Evolutionary conservation across 2,888 invertebrate genomes (phyloP), one percentile per base, ranked within the genome.

Genomic region (Clanis bilineata): DNA sequence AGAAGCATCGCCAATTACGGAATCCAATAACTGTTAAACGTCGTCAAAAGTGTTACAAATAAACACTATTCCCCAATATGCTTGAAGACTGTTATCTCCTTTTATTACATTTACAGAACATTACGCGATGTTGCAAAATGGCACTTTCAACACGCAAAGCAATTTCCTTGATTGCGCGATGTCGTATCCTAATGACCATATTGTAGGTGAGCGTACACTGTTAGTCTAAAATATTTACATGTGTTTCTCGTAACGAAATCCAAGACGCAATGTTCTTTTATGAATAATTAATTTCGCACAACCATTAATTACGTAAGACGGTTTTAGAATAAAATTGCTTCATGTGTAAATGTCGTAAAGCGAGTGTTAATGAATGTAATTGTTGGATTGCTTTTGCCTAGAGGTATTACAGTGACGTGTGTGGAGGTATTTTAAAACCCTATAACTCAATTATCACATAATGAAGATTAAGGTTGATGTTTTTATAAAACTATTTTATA

Each of bases 21-120:
- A 18, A 4, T 32, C 10, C 18, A 9, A 10, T 6, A 15, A 18
- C 10, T 32, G 10, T 28, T 32, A 32, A 18, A 32, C 1, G 3
- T 10, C 28, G 51, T 51, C 9, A 32, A 18, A 28, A 32, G 18
- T 21, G 32, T 28, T 32, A 18, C 51, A 28, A 28, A 51, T 32
- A 51, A 51, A 56, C 22, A 56, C 36, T 56, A 38, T 57, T 45
- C 45, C 28, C 15, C 12, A 15, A 45, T 55, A 44, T 36, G 55
- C 32, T 55, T 44, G 43, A 59, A 56, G 36, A 38, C 38, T 59
- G 41, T 60, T 60, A 71, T 75, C 67, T 71, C 64, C 63, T 77
- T n/a, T 76, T 77, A 77, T 72, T 71, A 72, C 65, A 72, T 73
- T 73, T 77, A 74, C 77, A 77, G 64, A 73, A 76, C 76, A 77